These are phyloP conservation scores for Pollenia labialis DNA, from an alignment of 2,888 invertebrate genomes.

Conservation along the genomic window DNA sequence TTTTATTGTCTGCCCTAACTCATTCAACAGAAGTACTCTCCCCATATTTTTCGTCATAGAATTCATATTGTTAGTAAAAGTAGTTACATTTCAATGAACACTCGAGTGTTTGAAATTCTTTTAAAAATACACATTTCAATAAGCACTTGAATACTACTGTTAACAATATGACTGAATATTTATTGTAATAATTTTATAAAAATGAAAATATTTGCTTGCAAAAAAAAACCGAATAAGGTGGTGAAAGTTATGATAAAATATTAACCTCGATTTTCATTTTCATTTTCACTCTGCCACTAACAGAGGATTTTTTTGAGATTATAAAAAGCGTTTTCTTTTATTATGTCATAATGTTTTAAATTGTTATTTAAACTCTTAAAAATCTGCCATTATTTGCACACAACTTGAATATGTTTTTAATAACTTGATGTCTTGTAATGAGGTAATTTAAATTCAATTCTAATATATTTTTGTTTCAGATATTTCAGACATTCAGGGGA, in stretches of 20 bases:
- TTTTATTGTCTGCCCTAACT: not conserved
- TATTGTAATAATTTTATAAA: slow-evolving; percentile 20
- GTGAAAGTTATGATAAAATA: slow-evolving; percentile 77
- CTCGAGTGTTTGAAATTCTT: slow-evolving; percentile 48
- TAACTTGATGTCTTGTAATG: slow-evolving; percentile 77
- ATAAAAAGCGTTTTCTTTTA: slow-evolving; percentile 2
- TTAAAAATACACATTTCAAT: not conserved
- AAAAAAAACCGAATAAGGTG: slow-evolving; percentile 74
- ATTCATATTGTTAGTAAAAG: slow-evolving; percentile 45
- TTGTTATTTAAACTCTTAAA: slow-evolving; percentile 79
- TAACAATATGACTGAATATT: slow-evolving; percentile 6
- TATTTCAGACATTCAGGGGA: slow-evolving; percentile 1
- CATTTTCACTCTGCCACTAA: not conserved
- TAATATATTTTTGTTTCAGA: slow-evolving; percentile 71
- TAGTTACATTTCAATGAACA: slow-evolving; percentile 65
- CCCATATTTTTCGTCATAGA: slow-evolving; percentile 10
- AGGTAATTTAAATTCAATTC: slow-evolving; percentile 83
- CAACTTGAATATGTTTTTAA: slow-evolving; percentile 75
- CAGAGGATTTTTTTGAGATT: slow-evolving; percentile 13
- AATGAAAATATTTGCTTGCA: slow-evolving; percentile 16
- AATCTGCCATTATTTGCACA: slow-evolving; percentile 80
- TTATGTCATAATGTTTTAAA: slow-evolving; percentile 47
- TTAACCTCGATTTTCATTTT: slow-evolving; percentile 50
- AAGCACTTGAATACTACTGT: slow-evolving; percentile 36
- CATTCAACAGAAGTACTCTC: not conserved